Base-by-base conservation (phyloP, 1,140 invertebrate species). In the Neuroterus valhalla region DNA sequence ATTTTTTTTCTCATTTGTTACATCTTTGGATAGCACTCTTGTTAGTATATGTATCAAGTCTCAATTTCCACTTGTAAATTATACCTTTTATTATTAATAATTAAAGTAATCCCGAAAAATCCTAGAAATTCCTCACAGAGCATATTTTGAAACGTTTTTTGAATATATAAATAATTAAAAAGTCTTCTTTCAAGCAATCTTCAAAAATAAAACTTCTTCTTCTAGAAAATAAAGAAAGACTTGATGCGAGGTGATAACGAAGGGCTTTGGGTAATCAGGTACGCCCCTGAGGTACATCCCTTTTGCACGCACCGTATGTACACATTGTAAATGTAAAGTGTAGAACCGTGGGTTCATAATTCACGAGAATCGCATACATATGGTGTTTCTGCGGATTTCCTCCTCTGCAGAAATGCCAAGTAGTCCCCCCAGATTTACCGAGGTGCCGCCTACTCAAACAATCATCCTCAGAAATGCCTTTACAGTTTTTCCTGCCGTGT, bases 231-330 rank as follows among this genome's bases (percentile, higher is more conserved):
- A n/a, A n/a, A n/a, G n/a, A n/a, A n/a, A n/a, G n/a, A n/a, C n/a
- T n/a, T n/a, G n/a, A n/a, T 17, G 5, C 12, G 17, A n/a, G 0
- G 5, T 3, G 17, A 15, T 48, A 48, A 48, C 46, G 3, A 48
- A 48, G 46, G 6, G 6, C 46, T 17, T 48, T n/a, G 46, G 46
- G 46, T 48, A 48, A 48, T 48, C 46, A 48, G 15, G 46, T 17
- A 48, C 46, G 46, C 46, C 46, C 46, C 46, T 48, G 46, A 48
- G 46, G 46, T 48, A 48, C 46, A 17, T 17, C 46, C 46, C 46
- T 48, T 15, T 48, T 15, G 46, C 46, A 48, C 46, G 46, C 46
- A 48, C 17, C 46, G 6, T 14, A 45, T 48, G n/a, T 48, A 48
- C 46, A 48, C 17, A 48, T 48, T 17, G 46, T 17, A 45, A 45